Percentiles rank a stretch among this genome's conserved stretches.
phyloP scores from a whole-genome alignment of 35 echinoderm and acorn worm species.

The Strongylocentrotus purpuratus region DNA sequence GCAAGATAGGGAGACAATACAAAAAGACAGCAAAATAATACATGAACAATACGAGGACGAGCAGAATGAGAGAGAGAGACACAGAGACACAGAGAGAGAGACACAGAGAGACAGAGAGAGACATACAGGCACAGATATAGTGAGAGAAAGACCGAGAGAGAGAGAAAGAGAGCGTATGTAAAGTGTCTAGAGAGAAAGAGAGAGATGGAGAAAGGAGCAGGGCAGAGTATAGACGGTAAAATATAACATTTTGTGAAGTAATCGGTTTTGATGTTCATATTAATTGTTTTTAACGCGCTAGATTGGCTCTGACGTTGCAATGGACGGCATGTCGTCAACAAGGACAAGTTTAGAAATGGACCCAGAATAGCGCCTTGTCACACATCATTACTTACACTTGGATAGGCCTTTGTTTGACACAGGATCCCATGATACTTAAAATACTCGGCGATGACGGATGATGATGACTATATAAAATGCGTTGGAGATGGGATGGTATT shows the following conservation, averaged over 20 bases:
- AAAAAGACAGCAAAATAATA: too few relatives aligned
- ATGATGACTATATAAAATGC: neutral
- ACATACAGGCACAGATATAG: neutral
- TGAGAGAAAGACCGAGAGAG: too few relatives aligned
- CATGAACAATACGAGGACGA: too few relatives aligned
- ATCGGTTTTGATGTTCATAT: conserved; percentile 14
- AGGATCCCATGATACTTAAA: neutral
- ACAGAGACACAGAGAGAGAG: neutral
- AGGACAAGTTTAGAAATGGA: neutral
- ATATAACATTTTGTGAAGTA: neutral
- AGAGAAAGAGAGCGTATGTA: too few relatives aligned
- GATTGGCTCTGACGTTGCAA: neutral
- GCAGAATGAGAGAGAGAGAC: too few relatives aligned
- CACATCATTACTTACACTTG: neutral
- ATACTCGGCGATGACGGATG: neutral
- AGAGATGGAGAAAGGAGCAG: neutral
- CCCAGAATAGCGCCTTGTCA: neutral
- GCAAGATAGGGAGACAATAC: too few relatives aligned
- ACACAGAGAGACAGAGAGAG: neutral
- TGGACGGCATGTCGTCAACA: neutral
- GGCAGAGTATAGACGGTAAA: neutral
- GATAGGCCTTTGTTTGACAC: neutral
- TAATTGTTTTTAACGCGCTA: neutral
- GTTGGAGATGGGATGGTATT: neutral
- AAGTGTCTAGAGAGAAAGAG: neutral